A percentile compares a stretch with the other conserved stretches of the same genome.
phyloP scores from a whole-genome alignment of 2,888 invertebrate genomes.

The Hemistola chrysoprasaria region DNA sequence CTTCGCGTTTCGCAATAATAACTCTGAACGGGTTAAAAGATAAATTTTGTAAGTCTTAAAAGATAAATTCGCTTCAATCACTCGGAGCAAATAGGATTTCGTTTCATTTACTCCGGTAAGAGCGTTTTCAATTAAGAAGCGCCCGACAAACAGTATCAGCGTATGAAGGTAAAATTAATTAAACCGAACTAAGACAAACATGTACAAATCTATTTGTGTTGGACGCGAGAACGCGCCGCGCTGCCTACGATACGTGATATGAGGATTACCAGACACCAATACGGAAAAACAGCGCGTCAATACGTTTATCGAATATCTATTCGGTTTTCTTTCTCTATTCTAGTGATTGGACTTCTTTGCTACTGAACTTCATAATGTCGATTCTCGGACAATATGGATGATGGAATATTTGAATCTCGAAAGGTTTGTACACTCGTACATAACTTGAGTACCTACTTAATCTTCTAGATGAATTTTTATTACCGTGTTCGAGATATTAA shows the following conservation, averaged over 20 bases:
- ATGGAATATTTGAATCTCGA: too few species aligned
- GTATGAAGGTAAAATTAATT: slow-evolving; percentile 82
- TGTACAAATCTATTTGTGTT: slow-evolving; percentile 75
- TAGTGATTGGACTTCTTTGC: slow-evolving; percentile 1
- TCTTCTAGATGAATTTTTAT: too few species aligned
- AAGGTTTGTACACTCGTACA: too few species aligned
- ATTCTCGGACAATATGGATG: too few species aligned
- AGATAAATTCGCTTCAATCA: slow-evolving; percentile 80
- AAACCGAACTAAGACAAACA: slow-evolving; percentile 79
- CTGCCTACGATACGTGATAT: slow-evolving; percentile 36
- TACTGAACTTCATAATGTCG: too few species aligned
- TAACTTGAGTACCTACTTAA: too few species aligned
- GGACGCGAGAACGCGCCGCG: slow-evolving; percentile 47
- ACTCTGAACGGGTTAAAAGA: slow-evolving; percentile 58
- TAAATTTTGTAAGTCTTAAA: slow-evolving; percentile 76
- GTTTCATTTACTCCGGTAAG: slow-evolving; percentile 77
- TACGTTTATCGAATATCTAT: slow-evolving; percentile 20
- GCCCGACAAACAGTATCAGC: slow-evolving; percentile 79
- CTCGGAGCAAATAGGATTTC: slow-evolving; percentile 78
- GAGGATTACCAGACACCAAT: slow-evolving; percentile 40
- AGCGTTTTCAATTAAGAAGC: slow-evolving; percentile 80
- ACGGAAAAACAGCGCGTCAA: slow-evolving; percentile 31
- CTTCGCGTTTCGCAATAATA: slow-evolving; percentile 53
- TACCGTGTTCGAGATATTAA: too few species aligned
- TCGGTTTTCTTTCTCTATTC: slow-evolving; percentile 12